Base-by-base conservation (phyloP, 2,113 vertebrate genomes). In the Microcebus tavaratra region DNA sequence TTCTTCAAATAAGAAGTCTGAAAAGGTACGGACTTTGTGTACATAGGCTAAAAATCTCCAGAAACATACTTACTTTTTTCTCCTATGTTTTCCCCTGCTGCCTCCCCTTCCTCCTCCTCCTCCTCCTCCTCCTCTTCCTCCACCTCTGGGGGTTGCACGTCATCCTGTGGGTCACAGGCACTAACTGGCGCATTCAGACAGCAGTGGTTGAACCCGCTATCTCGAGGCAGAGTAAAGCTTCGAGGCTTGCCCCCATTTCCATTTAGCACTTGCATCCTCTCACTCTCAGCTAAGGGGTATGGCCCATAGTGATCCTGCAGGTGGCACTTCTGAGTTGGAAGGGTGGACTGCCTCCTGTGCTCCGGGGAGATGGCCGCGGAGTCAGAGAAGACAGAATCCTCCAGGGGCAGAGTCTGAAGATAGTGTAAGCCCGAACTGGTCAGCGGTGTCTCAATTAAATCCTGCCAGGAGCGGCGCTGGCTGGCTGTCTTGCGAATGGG, bases 391-490 rank as follows among this genome's bases (percentile, higher is more conserved):
- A 99, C 99, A 0, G 99, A 99, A 87, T 99, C 99, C 98, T 99
- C 99, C 97, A 99, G 98, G 0, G 99, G 99, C 97, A 99, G 99
- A 34, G 99, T 99, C 98, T 99, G 99, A 97, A 99, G 99, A 98
- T 99, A 99, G 98, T 99, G 99, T 90, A 99, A 99, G 97, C 99
- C 99, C 1, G 99, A 99, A 97, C 99, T 99, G 0, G 99, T 99
- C 97, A 99, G 98, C 0, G 99, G 99, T 0, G 99, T 99, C 98
- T 99, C 99, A 15, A 99, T 99, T 98, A 99, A 99, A 99, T 99
- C 99, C 99, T 99, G 99, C 99, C 99, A 99, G 55, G 99, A 99
- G 48, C 99, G 99, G 91, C 99, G 99, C 98, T 99, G 99, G 94
- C 99, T 99, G 0, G 99, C 99, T 0, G 99, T 99, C 94, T 99